Evolutionary conservation across 2,888 invertebrate species (phyloP).

Genomic region (Tinea semifulvella): DNA sequence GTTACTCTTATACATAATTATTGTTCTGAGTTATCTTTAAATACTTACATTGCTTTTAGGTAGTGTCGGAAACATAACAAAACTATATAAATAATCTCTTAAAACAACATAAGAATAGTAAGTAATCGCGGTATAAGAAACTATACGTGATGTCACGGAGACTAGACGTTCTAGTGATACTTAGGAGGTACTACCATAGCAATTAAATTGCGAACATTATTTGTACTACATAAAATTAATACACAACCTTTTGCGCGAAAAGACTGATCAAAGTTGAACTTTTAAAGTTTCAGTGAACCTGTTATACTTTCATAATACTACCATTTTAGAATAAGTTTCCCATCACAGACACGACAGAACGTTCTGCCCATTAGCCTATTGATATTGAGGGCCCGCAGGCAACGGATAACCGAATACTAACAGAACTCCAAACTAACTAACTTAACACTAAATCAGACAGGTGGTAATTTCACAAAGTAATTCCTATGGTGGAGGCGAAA

Average conservation of each 20-base stretch:
- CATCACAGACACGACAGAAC: conserved; percentile 63
- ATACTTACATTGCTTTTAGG: conserved; percentile 59
- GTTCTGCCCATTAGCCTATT: conserved; percentile 48
- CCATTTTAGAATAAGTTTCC: conserved; percentile 59
- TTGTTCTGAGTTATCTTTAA: conserved; percentile 66
- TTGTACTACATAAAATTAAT: conserved; percentile 67
- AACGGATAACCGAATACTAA: not conserved
- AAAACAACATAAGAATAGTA: not conserved
- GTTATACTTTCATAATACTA: conserved; percentile 44
- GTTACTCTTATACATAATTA: conserved; percentile 67
- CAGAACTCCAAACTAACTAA: not conserved
- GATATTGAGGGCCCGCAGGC: conserved; percentile 28
- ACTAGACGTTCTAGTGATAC: not conserved
- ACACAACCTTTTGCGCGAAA: conserved; percentile 67
- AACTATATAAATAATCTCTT: conserved; percentile 8
- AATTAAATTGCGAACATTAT: conserved; percentile 68
- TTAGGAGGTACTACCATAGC: conserved; percentile 43
- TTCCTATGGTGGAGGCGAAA: conserved; percentile 7
- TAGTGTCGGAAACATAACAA: conserved; percentile 61
- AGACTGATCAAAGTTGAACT: conserved; percentile 61
- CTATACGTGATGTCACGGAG: not conserved
- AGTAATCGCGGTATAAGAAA: not conserved
- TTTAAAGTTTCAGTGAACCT: conserved; percentile 49
- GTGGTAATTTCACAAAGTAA: conserved; percentile 9
- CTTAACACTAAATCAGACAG: conserved; percentile 8